A percentile compares a stretch with the other conserved stretches of the same genome.
Conservation (phyloP, 1,140 invertebrate genomes). For the Oryctes rhinoceros region DNA sequence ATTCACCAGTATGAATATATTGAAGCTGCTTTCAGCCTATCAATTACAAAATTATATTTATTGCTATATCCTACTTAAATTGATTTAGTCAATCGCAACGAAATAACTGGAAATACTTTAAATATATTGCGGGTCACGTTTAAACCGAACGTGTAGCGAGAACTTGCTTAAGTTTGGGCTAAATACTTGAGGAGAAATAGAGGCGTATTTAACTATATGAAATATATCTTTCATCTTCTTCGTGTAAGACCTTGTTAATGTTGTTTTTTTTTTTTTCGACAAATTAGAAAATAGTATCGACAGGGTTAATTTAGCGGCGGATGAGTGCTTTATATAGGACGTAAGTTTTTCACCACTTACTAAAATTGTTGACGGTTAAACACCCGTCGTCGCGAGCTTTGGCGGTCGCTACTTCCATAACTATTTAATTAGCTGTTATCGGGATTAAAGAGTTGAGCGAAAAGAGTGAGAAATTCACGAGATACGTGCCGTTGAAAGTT, state of each 20-base stretch:
- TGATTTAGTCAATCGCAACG: too few relatives aligned
- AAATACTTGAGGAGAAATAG: too few relatives aligned
- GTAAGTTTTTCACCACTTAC: not conserved
- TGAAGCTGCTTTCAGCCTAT: too few relatives aligned
- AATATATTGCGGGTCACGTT: too few relatives aligned
- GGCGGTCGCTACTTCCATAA: not conserved
- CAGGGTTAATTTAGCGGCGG: not conserved
- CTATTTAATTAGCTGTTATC: conserved; percentile 22
- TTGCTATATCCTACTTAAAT: too few relatives aligned
- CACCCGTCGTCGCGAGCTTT: not conserved
- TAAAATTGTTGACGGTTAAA: not conserved
- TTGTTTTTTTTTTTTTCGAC: not conserved
- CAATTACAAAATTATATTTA: too few relatives aligned
- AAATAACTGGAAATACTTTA: too few relatives aligned
- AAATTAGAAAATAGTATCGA: conserved; percentile 9
- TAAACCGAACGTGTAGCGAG: too few relatives aligned
- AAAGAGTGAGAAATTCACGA: not conserved
- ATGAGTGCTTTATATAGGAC: not conserved
- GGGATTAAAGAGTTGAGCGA: not conserved
- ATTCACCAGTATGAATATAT: too few relatives aligned
- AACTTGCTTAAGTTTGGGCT: too few relatives aligned
- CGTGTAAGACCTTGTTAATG: not conserved
- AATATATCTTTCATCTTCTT: not conserved
- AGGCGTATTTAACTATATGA: not conserved
- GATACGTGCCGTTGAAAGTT: not conserved